Conservation (phyloP, 1,140 invertebrate genomes). For the Zophobas atratus region DNA sequence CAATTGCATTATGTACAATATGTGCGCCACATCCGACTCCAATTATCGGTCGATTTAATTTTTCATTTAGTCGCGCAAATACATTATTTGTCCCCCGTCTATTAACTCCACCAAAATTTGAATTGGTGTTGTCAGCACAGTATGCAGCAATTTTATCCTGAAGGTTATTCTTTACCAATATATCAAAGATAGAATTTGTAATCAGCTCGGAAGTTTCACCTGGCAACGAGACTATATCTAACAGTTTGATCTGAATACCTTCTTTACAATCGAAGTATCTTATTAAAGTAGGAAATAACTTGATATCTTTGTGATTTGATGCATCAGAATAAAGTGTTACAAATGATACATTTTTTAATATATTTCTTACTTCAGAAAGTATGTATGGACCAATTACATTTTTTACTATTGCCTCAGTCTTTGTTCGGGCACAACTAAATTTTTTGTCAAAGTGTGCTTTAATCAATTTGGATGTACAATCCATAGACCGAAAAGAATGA, state of each 20-base stretch:
- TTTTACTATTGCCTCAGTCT: constrained; percentile 54
- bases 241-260: constrained; percentile 53
- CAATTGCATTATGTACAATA: constrained; percentile 61
- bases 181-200: constrained; percentile 22
- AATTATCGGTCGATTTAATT: constrained; percentile 15
- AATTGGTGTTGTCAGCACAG: constrained; percentile 51
- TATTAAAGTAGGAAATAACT: constrained; percentile 52
- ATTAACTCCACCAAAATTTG: constrained; percentile 39
- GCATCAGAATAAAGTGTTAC: constrained; percentile 54
- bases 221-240: constrained; percentile 49
- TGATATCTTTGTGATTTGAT: constrained; percentile 54
- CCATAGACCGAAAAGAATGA: constrained; percentile 58
- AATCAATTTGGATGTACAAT: constrained; percentile 56
- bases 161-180: constrained; percentile 47
- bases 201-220: constrained; percentile 53
- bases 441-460: constrained; percentile 55
- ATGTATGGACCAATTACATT: constrained; percentile 51
- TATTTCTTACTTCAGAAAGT: constrained; percentile 28
- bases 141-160: constrained; percentile 53
- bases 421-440: constrained; percentile 56
- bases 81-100: constrained; percentile 30
- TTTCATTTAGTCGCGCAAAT: constrained; percentile 17
- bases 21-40: constrained; percentile 52
- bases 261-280: constrained; percentile 52
- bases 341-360: constrained; percentile 34